A percentile compares a stretch with the other conserved stretches of the same genome.
These are phyloP conservation scores for Acanthosepion pharaonis DNA, from an alignment of 2,888 invertebrate species.

Conservation along the genomic window DNA sequence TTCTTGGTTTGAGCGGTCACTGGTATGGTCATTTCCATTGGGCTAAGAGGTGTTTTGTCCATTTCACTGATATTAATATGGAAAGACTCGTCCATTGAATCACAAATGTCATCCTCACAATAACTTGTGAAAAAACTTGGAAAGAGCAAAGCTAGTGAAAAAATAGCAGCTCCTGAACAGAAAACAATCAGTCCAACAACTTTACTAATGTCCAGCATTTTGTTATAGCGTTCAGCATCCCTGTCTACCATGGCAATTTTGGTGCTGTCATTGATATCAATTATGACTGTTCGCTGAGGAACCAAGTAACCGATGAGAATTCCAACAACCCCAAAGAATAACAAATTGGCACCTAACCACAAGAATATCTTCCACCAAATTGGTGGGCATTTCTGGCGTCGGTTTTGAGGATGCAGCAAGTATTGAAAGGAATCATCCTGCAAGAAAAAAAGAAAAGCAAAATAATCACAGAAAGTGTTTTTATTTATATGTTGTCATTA, in stretches of 20 bases:
- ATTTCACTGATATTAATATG: constrained; percentile 63
- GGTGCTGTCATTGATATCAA: constrained; percentile 72
- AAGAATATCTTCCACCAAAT: constrained; percentile 76
- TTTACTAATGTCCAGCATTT: constrained; percentile 76
- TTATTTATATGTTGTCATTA: too few relatives aligned
- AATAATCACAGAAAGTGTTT: too few relatives aligned
- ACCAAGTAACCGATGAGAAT: constrained; percentile 76
- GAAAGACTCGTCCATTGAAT: constrained; percentile 62
- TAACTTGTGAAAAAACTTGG: constrained; percentile 76
- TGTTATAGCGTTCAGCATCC: constrained; percentile 75
- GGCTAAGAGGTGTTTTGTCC: constrained; percentile 64
- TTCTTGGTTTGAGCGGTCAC: constrained; percentile 70
- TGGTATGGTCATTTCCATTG: constrained; percentile 72
- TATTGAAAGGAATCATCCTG: constrained; percentile 71
- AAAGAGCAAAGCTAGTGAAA: constrained; percentile 75
- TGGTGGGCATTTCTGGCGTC: constrained; percentile 68
- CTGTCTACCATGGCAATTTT: constrained; percentile 69
- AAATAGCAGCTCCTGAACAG: constrained; percentile 76
- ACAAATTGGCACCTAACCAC: constrained; percentile 76
- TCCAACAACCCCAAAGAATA: constrained; percentile 76
- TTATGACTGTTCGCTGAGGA: constrained; percentile 73
- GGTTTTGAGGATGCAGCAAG: constrained; percentile 70
- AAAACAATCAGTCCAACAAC: constrained; percentile 76
- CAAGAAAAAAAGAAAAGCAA: background rate
- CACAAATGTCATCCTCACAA: constrained; percentile 70